phyloP scores from a whole-genome alignment of 2,797 vertebrate genomes.

The Anabas testudineus region DNA sequence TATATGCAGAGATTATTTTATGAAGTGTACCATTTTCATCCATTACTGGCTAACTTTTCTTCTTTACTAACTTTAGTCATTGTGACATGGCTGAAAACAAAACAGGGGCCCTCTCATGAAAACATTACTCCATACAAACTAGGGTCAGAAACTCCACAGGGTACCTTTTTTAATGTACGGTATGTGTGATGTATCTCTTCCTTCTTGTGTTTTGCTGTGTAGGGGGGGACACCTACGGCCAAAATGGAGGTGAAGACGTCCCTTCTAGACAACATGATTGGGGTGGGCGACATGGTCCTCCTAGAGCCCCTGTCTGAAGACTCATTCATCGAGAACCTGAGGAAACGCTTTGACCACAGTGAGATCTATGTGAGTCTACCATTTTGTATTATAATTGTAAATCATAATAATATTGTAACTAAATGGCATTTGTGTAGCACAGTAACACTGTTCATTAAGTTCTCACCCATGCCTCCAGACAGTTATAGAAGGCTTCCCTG shows the following conservation, averaged over 20 bases:
- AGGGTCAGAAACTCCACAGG: background rate
- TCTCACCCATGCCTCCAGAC: background rate
- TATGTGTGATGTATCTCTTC: slow-evolving; percentile 14
- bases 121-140: background rate
- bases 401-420: background rate
- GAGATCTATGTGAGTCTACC: slow-evolving; percentile 95
- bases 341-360: slow-evolving; percentile 93
- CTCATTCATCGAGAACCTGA: slow-evolving; percentile 93
- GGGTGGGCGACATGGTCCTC: slow-evolving; percentile 98
- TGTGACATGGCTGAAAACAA: background rate
- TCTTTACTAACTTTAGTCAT: background rate
- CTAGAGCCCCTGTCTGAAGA: slow-evolving; percentile 94
- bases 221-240: slow-evolving; percentile 84
- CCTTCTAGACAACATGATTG: slow-evolving; percentile 98
- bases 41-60: background rate
- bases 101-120: background rate
- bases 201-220: slow-evolving; percentile 31
- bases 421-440: background rate
- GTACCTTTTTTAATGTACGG: background rate
- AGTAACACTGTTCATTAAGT: background rate
- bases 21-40: background rate
- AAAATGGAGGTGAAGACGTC: slow-evolving; percentile 99
- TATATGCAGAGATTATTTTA: background rate
- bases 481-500: background rate
- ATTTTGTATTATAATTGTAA: background rate